Evolutionary conservation across 92 coral and sea anemone species (phyloP).

Genomic region (Parazoanthus darwini): DNA sequence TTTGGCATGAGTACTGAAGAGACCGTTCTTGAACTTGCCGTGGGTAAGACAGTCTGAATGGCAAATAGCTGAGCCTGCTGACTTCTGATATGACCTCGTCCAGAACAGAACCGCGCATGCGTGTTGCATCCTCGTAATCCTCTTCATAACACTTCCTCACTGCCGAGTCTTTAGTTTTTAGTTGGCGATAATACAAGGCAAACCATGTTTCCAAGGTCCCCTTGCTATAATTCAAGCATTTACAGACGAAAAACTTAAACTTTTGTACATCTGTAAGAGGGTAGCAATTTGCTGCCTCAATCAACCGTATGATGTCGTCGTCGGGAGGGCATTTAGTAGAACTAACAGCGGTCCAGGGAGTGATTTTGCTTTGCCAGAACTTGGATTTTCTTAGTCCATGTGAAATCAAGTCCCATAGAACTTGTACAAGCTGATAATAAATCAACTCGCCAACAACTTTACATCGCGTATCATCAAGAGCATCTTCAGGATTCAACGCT

Average conservation of each 20-base stretch:
- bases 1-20: neutral
- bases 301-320: neutral
- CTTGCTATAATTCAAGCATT: constrained; percentile 21
- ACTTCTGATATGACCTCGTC: constrained; percentile 24
- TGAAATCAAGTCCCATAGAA: constrained; percentile 6
- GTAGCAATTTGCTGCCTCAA: constrained; percentile 23
- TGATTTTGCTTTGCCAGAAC: constrained; percentile 30
- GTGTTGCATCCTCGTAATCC: neutral
- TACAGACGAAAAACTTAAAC: constrained; percentile 31
- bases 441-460: constrained; percentile 33
- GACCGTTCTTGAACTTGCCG: constrained; percentile 17
- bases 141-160: constrained; percentile 33
- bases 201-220: constrained; percentile 27
- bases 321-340: neutral
- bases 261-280: constrained; percentile 25
- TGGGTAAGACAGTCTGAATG: constrained; percentile 25
- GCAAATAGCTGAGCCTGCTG: constrained; percentile 19
- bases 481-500: constrained; percentile 12
- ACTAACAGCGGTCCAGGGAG: constrained; percentile 21
- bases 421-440: constrained; percentile 27
- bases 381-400: constrained; percentile 18
- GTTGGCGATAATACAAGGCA: constrained; percentile 11
- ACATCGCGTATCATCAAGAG: constrained; percentile 24
- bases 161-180: neutral
- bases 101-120: constrained; percentile 20